Percentiles rank a stretch among this genome's conserved stretches.
Evolutionary conservation across 37 sponge, comb jelly and placozoan genomes (phyloP).

Genomic region (Tethya wilhelma): DNA sequence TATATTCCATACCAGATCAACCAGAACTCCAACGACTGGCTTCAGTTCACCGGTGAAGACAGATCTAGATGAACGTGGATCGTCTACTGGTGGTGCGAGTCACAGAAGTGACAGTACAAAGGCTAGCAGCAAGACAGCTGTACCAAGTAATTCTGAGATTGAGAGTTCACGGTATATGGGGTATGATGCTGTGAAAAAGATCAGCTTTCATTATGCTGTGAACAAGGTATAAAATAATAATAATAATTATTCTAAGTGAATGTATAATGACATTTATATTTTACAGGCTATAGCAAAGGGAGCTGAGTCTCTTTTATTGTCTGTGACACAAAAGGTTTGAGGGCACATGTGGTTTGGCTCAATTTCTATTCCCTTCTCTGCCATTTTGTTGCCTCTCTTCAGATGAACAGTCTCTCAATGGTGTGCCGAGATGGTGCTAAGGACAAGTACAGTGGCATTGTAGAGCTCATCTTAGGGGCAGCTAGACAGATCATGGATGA

Average conservation of each 20-base stretch:
- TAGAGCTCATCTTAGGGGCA: constrained; percentile 59
- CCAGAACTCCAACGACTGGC: too few relatives aligned
- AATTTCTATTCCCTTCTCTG: background rate
- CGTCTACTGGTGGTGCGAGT: background rate
- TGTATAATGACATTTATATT: background rate
- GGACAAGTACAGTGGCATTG: constrained; percentile 56
- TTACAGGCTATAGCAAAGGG: constrained; percentile 71
- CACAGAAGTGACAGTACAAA: background rate
- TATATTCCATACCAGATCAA: too few relatives aligned
- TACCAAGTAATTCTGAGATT: background rate
- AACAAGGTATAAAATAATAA: constrained; percentile 74
- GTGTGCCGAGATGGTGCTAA: constrained; percentile 38
- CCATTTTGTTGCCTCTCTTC: background rate
- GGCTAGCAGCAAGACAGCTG: background rate
- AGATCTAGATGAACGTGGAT: too few relatives aligned
- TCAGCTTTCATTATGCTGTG: constrained; percentile 36
- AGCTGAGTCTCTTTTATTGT: constrained; percentile 63
- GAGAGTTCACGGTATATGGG: constrained; percentile 28
- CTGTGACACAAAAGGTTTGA: constrained; percentile 69
- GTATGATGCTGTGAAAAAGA: constrained; percentile 57
- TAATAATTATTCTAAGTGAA: too few relatives aligned
- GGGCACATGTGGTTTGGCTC: background rate
- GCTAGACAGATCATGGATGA: constrained; percentile 71
- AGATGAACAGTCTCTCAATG: constrained; percentile 26
- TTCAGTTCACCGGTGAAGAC: too few relatives aligned